Base-by-base conservation (phyloP, 2,797 vertebrate genomes). In the Lutra lutra region DNA sequence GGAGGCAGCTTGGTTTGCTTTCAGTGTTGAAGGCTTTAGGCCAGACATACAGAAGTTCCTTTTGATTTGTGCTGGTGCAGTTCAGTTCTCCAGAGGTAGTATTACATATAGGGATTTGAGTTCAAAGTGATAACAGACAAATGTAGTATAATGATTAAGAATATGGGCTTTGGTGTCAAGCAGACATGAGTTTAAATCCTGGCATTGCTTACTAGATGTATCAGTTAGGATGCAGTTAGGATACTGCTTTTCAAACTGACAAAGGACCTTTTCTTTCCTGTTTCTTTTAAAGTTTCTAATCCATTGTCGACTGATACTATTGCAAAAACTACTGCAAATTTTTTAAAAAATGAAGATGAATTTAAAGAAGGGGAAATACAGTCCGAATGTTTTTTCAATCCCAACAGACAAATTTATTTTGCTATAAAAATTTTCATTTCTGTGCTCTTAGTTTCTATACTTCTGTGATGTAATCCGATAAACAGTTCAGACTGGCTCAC, bases 391-490 rank as follows among this genome's bases (percentile, higher is more conserved):
- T 92, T 93, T 60, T 84, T 70, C 54, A 89, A 23, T 90, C 17
- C 17, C 17, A 79, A 4, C 35, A 80, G 20, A 68, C 23, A 73
- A 94, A 85, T 58, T 72, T 91, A 54, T 73, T 83, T 27, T 72
- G 46, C 13, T 83, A 17, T 94, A 62, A 84, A 85, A 75, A 11
- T 83, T 43, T 68, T 48, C 51, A n/a, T 70, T 88, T 93, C 32
- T 82, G 9, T 97, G 64, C 48, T 92, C 12, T 89, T 14, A 43
- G 13, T 80, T 94, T 95, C 75, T 97, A 4, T 94, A 32, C 4
- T 86, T 89, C 5, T 79, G 48, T 94, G 46, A 68, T 15, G n/a
- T 79, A 87, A 96, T 90, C 38, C 10, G 11, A 7, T 95, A 35
- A 15, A 66, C 32, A 48, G 25, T 94, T 93, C 17, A 84, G 40